phyloP scores from a whole-genome alignment of 2,797 vertebrate genomes.

The Xerus rutilus region DNA sequence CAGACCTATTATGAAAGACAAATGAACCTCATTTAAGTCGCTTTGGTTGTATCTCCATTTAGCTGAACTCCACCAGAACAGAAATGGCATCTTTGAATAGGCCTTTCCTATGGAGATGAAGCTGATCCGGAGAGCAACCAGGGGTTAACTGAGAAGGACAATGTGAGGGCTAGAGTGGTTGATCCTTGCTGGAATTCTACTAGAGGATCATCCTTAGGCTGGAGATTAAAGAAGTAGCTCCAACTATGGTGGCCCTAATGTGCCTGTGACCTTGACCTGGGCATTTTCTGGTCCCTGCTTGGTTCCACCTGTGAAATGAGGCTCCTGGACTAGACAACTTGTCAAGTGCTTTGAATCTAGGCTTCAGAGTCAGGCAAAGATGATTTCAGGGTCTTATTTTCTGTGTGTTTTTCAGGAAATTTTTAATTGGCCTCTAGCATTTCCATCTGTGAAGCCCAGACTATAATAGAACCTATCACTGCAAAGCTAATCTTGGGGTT shows the following conservation, averaged over 20 bases:
- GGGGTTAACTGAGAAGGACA: not conserved
- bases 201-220: not conserved
- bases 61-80: not conserved
- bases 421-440: not conserved
- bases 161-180: not conserved
- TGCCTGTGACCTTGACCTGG: not conserved
- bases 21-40: not conserved
- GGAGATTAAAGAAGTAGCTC: not conserved
- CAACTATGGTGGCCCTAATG: rapidly evolving
- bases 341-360: not conserved
- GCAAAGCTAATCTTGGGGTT: not conserved
- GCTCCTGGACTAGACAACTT: not conserved
- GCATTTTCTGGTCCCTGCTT: not conserved
- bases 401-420: not conserved
- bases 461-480: not conserved
- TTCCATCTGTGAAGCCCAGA: not conserved
- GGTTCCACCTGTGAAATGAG: not conserved
- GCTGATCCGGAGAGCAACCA: not conserved
- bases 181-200: not conserved
- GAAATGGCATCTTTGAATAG: not conserved
- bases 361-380: not conserved
- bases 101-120: not conserved
- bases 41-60: not conserved
- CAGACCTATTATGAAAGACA: not conserved
- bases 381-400: not conserved